Evolutionary conservation across 2,888 invertebrate genomes (phyloP).

Genomic region (Hydrotaea diabolus): DNA sequence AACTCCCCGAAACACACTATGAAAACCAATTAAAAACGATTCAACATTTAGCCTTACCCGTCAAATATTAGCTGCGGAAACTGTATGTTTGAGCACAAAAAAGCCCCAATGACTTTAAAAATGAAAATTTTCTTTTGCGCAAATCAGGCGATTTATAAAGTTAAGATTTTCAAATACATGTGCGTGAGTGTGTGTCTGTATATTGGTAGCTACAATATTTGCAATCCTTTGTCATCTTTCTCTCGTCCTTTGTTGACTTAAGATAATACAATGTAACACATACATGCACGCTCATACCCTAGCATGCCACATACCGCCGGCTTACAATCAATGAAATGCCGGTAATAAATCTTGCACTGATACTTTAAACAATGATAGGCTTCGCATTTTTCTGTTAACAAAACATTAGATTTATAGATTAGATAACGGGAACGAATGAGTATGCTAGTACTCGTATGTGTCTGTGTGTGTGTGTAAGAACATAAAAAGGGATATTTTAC

Average conservation of each 20-base stretch:
- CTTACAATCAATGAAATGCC: slow-evolving; percentile 57
- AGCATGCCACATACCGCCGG: neutral
- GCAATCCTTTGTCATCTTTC: slow-evolving; percentile 19
- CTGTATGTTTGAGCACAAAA: neutral
- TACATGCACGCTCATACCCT: neutral
- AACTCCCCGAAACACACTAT: too few relatives aligned
- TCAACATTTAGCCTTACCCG: too few relatives aligned
- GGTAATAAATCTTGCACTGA: slow-evolving; percentile 61
- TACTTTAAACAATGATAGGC: slow-evolving; percentile 44
- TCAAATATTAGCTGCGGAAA: too few relatives aligned
- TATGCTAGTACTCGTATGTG: neutral
- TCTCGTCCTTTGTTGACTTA: slow-evolving; percentile 18
- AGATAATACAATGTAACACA: neutral
- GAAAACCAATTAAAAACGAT: too few relatives aligned
- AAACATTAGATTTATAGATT: slow-evolving; percentile 66
- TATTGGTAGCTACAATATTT: neutral
- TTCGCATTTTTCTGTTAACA: slow-evolving; percentile 37
- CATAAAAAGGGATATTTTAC: slow-evolving; percentile 34
- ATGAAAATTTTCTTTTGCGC: too few relatives aligned
- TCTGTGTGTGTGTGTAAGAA: neutral
- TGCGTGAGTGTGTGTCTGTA: neutral
- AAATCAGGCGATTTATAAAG: too few relatives aligned
- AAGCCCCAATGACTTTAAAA: neutral
- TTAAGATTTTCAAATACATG: too few relatives aligned
- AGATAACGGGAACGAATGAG: slow-evolving; percentile 44